phyloP scores from a whole-genome alignment of 2,888 invertebrate genomes.

The Stegophylla sp. region DNA sequence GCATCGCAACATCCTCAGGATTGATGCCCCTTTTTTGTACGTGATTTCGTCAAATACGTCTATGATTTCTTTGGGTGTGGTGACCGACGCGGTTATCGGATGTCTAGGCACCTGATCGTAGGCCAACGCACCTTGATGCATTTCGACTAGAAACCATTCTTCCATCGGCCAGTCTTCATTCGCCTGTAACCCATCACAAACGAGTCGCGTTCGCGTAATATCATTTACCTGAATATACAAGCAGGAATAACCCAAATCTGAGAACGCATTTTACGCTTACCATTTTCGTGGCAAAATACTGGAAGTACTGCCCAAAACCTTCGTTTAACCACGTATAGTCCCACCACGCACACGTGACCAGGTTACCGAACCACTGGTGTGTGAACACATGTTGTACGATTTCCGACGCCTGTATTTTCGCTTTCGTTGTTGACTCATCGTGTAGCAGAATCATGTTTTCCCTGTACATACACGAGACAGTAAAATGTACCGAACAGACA shows the following conservation, averaged over 20 bases:
- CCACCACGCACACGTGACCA: slow-evolving; percentile 73
- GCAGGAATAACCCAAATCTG: too few relatives aligned
- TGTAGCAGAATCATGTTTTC: slow-evolving; percentile 14
- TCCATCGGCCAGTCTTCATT: slow-evolving; percentile 60
- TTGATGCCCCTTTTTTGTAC: slow-evolving; percentile 73
- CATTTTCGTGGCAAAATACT: slow-evolving; percentile 52
- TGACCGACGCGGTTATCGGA: slow-evolving; percentile 70
- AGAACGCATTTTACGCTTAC: slow-evolving; percentile 37
- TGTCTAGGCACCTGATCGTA: slow-evolving; percentile 70
- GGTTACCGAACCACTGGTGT: slow-evolving; percentile 97
- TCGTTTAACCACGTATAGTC: slow-evolving; percentile 59
- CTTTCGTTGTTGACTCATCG: slow-evolving; percentile 40
- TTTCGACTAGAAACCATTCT: slow-evolving; percentile 64
- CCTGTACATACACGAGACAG: neutral
- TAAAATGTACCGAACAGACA: too few relatives aligned
- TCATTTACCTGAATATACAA: too few relatives aligned
- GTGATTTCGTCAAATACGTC: slow-evolving; percentile 73
- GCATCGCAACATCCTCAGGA: slow-evolving; percentile 76
- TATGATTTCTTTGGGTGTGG: slow-evolving; percentile 69
- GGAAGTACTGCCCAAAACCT: slow-evolving; percentile 60
- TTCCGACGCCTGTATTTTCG: slow-evolving; percentile 76
- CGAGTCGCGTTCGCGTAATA: neutral
- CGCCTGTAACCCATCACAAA: slow-evolving; percentile 60
- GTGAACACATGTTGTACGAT: slow-evolving; percentile 91
- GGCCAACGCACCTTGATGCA: slow-evolving; percentile 65